Evolutionary conservation across 35 echinoderm and acorn worm species (phyloP), one percentile per base, ranked within the genome.

Genomic region (Apostichopus japonicus): DNA sequence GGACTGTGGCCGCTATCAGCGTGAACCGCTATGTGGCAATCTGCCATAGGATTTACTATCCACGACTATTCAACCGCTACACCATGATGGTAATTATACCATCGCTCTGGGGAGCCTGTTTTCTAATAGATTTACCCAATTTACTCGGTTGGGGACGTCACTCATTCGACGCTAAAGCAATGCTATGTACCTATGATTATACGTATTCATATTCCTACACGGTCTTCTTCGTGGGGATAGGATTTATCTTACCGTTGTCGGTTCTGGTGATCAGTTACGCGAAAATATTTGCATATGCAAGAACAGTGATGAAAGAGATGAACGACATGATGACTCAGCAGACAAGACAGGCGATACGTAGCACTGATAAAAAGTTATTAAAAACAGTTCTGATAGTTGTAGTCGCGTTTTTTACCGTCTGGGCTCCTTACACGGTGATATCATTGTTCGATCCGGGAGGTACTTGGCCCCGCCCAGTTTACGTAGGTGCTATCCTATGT

Each of bases 151-250:
- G 93, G 96, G 94, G 96, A 23, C 89, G 78, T 10, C 94, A 95
- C 59, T 75, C 71, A 13, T 98, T 95, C 79, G 96, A 98, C 67
- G 25, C 92, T 5, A 67, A 73, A 51, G 75, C 93, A 52, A 83
- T 95, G 78, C 86, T 95, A 15, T 98, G 96, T 72, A 95, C 94
- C 2, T 95, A 93, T 72, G 94, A 95, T 83, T 94, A 93, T 77
- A 93, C 79, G 78, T 55, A 86, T 57, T 84, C 87, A 14, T 98
- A 95, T 25, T 91, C 92, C 16, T 98, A 98, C 63, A 93, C 94
- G 10, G 59, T 98, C 59, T 98, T 93, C 90, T 93, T 98, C 72
- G 82, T 95, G 17, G 77, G 92, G 67, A 23, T 65, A 11, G 92
- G 81, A 1, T 98, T 98, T 58, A 71, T 78, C 4, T 24, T 94